phyloP scores from a whole-genome alignment of 2,888 invertebrate genomes.

The Agrilus cyanescens region DNA sequence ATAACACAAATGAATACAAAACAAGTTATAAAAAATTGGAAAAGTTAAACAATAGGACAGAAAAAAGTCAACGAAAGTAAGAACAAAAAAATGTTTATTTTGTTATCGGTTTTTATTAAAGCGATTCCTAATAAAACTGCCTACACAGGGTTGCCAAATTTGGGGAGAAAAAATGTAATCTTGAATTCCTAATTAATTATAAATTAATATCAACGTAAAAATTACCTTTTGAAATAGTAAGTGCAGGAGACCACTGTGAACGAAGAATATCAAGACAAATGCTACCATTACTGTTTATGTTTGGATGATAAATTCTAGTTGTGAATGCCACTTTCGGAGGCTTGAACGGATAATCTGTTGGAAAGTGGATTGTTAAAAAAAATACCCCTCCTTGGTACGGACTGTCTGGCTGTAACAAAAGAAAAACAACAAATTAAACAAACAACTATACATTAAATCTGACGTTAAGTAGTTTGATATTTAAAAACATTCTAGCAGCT shows the following conservation, averaged over 20 bases:
- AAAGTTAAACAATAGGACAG: too few relatives aligned
- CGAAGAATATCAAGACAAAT: slow-evolving; percentile 99
- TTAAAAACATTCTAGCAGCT: too few relatives aligned
- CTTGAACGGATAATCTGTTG: slow-evolving; percentile 99
- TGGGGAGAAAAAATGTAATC: too few relatives aligned
- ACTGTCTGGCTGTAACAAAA: slow-evolving; percentile 82
- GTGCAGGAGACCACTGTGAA: slow-evolving; percentile 99
- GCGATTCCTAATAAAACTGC: too few relatives aligned
- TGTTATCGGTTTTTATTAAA: too few relatives aligned
- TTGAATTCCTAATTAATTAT: too few relatives aligned
- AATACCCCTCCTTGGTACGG: slow-evolving; percentile 99
- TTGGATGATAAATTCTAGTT: slow-evolving; percentile 99
- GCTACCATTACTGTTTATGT: slow-evolving; percentile 99
- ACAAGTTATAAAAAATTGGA: too few relatives aligned
- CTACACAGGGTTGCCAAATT: too few relatives aligned
- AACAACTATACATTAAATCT: not conserved
- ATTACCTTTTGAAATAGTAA: slow-evolving; percentile 98
- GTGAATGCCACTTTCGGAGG: slow-evolving; percentile 99
- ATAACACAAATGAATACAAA: too few relatives aligned
- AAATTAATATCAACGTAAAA: too few relatives aligned
- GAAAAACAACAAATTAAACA: slow-evolving; percentile 14
- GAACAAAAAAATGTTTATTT: too few relatives aligned
- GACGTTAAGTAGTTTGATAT: not conserved
- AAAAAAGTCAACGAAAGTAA: too few relatives aligned
- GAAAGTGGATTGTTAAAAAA: slow-evolving; percentile 99